These are phyloP conservation scores for Ochlodes sylvanus DNA, from an alignment of 2,888 invertebrate species.

Conservation along the genomic window DNA sequence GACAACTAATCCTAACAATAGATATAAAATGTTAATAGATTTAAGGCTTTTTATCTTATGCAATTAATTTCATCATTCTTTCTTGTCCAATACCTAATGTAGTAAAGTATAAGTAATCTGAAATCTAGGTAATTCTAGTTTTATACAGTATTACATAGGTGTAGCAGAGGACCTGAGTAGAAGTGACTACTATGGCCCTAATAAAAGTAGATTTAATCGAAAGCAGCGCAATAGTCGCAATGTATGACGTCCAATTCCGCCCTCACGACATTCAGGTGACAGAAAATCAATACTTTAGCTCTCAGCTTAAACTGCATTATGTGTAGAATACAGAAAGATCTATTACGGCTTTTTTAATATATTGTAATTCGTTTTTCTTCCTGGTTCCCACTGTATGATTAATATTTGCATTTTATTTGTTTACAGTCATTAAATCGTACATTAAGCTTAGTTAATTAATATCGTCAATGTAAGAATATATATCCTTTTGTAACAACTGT, in stretches of 20 bases:
- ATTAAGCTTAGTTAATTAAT: background rate
- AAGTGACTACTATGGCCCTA: background rate
- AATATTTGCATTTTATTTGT: background rate
- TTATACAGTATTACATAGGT: background rate
- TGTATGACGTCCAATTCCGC: conserved; percentile 40
- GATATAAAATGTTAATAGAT: too few relatives aligned
- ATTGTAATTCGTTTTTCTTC: background rate
- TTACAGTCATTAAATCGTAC: background rate
- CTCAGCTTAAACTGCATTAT: conserved; percentile 19
- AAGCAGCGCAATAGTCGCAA: conserved; percentile 16
- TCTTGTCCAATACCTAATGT: background rate
- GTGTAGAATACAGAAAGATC: background rate
- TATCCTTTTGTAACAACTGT: background rate
- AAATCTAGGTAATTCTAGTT: background rate
- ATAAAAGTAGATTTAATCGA: background rate
- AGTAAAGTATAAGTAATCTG: background rate
- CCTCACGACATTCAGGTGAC: conserved; percentile 40
- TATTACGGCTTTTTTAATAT: background rate
- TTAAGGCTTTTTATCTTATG: background rate
- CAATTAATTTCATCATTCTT: background rate
- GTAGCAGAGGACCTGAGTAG: background rate
- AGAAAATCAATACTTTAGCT: conserved; percentile 50
- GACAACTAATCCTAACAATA: too few relatives aligned
- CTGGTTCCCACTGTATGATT: background rate
- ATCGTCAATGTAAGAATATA: background rate